Conservation (phyloP, 2,113 vertebrate species). For the Varanus komodoensis region DNA sequence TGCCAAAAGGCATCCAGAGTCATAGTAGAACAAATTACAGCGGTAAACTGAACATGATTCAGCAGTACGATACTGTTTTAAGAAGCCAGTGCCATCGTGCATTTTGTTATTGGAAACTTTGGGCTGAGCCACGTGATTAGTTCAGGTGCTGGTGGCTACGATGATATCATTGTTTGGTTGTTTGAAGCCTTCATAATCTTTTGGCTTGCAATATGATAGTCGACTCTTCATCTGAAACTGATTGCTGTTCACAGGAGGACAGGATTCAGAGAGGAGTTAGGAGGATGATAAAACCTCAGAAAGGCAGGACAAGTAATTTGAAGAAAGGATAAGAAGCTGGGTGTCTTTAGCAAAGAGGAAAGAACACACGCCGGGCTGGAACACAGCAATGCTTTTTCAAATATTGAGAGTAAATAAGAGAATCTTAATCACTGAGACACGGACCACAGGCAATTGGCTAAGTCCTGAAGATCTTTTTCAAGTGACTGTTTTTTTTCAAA, state of each 20-base stretch:
- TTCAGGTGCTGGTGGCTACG: neutral
- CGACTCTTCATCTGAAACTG: neutral
- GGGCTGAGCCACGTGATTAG: neutral
- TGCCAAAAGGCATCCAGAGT: neutral
- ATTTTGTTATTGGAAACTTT: neutral
- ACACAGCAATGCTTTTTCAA: neutral
- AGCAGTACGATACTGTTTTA: neutral
- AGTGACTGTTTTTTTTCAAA: neutral
- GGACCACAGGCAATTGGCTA: neutral
- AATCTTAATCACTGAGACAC: neutral
- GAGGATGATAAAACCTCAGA: neutral
- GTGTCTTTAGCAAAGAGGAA: neutral
- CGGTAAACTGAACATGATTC: neutral
- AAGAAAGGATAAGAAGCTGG: neutral
- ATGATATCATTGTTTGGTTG: neutral
- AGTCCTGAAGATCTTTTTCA: neutral
- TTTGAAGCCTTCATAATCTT: neutral
- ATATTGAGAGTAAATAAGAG: neutral
- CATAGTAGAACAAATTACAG: neutral
- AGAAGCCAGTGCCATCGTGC: neutral
- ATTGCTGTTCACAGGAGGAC: neutral
- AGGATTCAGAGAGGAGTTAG: neutral
- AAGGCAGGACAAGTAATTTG: neutral
- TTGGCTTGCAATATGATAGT: neutral
- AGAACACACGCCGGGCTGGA: neutral